Evolutionary conservation across 2,888 invertebrate species (phyloP).

Genomic region (Keiferia lycopersicella): DNA sequence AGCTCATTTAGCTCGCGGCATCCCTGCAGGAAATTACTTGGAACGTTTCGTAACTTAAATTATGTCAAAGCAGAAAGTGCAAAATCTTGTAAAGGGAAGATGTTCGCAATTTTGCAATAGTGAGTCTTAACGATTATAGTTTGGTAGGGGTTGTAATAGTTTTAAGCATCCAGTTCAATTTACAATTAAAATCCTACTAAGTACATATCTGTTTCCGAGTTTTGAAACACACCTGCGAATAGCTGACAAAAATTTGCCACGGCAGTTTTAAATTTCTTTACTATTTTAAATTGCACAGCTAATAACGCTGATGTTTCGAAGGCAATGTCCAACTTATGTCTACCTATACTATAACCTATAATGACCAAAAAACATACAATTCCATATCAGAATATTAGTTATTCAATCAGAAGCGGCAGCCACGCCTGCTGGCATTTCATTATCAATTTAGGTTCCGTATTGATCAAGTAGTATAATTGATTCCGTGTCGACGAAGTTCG

Average conservation of each 20-base stretch:
- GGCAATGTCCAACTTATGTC: background rate
- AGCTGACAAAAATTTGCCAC: too few species aligned
- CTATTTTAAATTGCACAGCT: too few species aligned
- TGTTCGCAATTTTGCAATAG: constrained; percentile 9
- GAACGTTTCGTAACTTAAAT: constrained; percentile 18
- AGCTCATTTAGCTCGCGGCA: constrained; percentile 19
- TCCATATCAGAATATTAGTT: background rate
- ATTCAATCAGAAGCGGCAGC: background rate
- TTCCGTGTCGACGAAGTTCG: background rate
- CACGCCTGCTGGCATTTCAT: background rate
- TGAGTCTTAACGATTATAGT: background rate
- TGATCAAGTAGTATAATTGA: constrained; percentile 7
- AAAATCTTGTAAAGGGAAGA: constrained; percentile 13
- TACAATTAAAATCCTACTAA: background rate
- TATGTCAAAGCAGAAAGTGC: constrained; percentile 20
- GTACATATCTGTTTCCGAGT: too few species aligned
- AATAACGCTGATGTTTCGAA: too few species aligned
- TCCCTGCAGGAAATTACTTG: constrained; percentile 13
- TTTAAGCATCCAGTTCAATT: background rate
- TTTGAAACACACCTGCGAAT: background rate
- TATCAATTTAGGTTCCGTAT: constrained; percentile 6
- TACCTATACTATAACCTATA: too few species aligned
- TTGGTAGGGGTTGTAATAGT: background rate
- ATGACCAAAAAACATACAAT: too few species aligned
- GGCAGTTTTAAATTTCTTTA: too few species aligned